Evolutionary conservation across 92 coral and sea anemone species (phyloP).

Genomic region (Epizoanthus ramosus): DNA sequence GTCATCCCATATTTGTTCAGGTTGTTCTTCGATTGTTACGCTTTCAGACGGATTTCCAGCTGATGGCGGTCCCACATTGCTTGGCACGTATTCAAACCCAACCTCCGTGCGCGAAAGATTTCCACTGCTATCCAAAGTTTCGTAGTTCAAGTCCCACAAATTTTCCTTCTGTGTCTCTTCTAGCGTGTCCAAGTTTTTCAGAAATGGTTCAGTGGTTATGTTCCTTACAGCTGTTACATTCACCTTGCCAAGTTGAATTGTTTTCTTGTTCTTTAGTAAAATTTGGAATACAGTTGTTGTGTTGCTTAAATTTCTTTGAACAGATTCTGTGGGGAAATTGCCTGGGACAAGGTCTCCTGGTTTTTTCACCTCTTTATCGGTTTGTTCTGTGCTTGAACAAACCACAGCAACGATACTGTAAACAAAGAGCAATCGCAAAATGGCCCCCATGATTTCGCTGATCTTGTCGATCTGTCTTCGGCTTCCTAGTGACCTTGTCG

Average conservation of each 20-base stretch:
- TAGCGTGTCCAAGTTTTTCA: slow-evolving; percentile 26
- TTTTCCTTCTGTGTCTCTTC: not conserved
- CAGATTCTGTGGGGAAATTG: not conserved
- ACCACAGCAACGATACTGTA: not conserved
- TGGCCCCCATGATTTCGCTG: slow-evolving; percentile 6
- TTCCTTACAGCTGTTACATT: slow-evolving; percentile 34
- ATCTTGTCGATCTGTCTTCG: too few relatives aligned
- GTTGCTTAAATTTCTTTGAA: not conserved
- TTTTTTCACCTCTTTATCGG: not conserved
- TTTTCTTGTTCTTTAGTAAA: slow-evolving; percentile 15
- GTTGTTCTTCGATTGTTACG: slow-evolving; percentile 16
- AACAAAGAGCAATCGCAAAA: not conserved
- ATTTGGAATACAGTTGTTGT: not conserved
- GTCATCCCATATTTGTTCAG: slow-evolving; percentile 23
- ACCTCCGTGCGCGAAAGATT: slow-evolving; percentile 26
- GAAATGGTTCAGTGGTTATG: slow-evolving; percentile 29
- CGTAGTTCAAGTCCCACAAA: slow-evolving; percentile 19
- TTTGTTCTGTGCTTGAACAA: slow-evolving; percentile 1
- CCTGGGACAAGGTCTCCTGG: not conserved
- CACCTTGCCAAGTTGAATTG: slow-evolving; percentile 20
- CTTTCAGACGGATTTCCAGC: not conserved
- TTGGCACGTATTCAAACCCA: slow-evolving; percentile 32
- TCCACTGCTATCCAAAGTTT: slow-evolving; percentile 34
- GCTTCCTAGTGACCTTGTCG: too few relatives aligned
- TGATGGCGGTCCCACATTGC: not conserved